Conservation (phyloP, 1,140 invertebrate species). For the Pseudobourletiella spinata region DNA sequence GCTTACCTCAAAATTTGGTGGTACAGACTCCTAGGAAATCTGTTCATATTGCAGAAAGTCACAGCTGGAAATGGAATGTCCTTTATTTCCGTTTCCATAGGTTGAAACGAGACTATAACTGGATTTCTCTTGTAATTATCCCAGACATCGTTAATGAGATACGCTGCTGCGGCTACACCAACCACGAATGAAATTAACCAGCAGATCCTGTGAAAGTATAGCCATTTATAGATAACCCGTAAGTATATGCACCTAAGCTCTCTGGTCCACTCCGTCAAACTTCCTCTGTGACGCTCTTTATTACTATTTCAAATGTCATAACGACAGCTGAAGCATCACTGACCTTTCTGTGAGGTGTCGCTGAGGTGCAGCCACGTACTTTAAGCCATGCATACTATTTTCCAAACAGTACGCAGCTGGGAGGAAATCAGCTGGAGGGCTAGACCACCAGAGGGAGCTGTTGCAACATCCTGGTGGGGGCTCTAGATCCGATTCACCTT, state of each 20-base stretch:
- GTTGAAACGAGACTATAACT: constrained; percentile 22
- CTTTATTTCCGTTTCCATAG: constrained; percentile 5
- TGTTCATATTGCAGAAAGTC: constrained; percentile 16
- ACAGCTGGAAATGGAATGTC: constrained; percentile 24
- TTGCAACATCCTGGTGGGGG: too few species aligned
- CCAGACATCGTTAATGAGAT: constrained; percentile 18
- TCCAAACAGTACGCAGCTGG: not conserved
- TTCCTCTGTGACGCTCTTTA: too few species aligned
- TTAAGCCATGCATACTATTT: constrained; percentile 2
- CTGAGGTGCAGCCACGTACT: not conserved
- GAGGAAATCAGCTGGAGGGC: not conserved
- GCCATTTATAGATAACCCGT: too few species aligned
- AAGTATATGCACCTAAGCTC: too few species aligned
- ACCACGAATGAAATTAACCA: constrained; percentile 6
- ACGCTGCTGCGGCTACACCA: not conserved
- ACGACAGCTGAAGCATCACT: too few species aligned
- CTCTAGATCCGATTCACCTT: too few species aligned
- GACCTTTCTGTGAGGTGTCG: constrained; percentile 12
- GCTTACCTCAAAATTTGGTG: not conserved
- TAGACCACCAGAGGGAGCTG: constrained; percentile 13
- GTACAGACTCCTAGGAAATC: not conserved
- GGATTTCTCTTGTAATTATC: constrained; percentile 7
- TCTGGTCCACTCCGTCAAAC: too few species aligned
- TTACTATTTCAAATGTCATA: not conserved
- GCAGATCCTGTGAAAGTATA: constrained; percentile 1